Evolutionary conservation across 2,888 invertebrate species (phyloP).

Genomic region (Perizoma affinitatum): DNA sequence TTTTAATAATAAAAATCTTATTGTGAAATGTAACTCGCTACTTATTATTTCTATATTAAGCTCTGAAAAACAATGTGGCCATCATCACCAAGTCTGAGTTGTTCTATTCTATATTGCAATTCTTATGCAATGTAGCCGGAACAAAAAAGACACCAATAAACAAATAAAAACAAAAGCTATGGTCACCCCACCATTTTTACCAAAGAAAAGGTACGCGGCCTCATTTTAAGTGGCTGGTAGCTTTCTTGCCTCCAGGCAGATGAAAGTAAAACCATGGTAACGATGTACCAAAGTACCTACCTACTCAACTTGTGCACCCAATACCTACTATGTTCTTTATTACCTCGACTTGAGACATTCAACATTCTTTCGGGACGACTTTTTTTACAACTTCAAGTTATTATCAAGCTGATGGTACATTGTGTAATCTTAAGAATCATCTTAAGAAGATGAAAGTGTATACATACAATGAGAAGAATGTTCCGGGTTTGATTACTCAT

Average conservation of each 20-base stretch:
- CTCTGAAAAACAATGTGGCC: too few relatives aligned
- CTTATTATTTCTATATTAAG: too few relatives aligned
- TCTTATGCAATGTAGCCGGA: background rate
- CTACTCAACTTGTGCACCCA: slow-evolving; percentile 9
- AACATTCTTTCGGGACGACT: slow-evolving; percentile 9
- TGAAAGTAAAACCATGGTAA: slow-evolving; percentile 32
- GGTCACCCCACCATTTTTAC: slow-evolving; percentile 18
- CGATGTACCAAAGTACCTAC: slow-evolving; percentile 1
- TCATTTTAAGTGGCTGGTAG: slow-evolving; percentile 22
- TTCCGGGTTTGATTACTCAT: too few relatives aligned
- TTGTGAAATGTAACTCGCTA: too few relatives aligned
- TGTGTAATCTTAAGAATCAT: background rate
- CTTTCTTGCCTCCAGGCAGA: slow-evolving; percentile 37
- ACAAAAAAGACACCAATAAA: background rate
- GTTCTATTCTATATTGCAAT: background rate
- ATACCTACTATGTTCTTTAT: too few relatives aligned
- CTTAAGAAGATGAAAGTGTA: too few relatives aligned
- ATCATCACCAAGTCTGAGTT: too few relatives aligned
- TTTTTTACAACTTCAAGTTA: background rate
- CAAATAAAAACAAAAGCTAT: slow-evolving; percentile 1
- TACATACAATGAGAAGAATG: too few relatives aligned
- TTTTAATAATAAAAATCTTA: too few relatives aligned
- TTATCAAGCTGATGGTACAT: background rate
- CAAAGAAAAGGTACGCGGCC: slow-evolving; percentile 25
- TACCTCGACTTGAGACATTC: slow-evolving; percentile 2